phyloP scores from a whole-genome alignment of 2,888 invertebrate species.

The Scelioninae gen. 1 region DNA sequence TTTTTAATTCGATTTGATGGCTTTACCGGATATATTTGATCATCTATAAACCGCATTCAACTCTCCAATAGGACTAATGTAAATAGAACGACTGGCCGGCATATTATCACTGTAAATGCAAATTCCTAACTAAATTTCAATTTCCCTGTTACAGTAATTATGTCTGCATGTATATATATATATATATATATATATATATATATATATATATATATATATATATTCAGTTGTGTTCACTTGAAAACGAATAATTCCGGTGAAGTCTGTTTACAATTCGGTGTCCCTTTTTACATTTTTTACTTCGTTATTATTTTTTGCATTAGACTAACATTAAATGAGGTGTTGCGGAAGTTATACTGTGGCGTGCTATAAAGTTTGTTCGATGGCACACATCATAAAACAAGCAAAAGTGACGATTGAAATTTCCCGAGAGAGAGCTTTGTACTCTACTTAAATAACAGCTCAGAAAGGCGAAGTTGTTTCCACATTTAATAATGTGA shows the following conservation, averaged over 20 bases:
- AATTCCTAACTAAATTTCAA: no score
- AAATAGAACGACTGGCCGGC: slow-evolving; percentile 47
- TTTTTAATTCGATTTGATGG: slow-evolving; percentile 38
- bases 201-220: slow-evolving; percentile 13
- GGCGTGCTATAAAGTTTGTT: slow-evolving; percentile 46
- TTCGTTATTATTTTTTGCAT: slow-evolving; percentile 6
- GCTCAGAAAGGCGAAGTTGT: slow-evolving; percentile 40
- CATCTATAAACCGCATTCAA: slow-evolving; percentile 48
- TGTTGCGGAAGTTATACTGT: slow-evolving; percentile 44
- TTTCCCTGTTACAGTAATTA: no score
- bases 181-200: no score
- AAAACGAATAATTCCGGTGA: slow-evolving; percentile 28
- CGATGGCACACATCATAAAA: slow-evolving; percentile 54
- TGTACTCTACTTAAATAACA: slow-evolving; percentile 57
- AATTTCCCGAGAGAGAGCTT: slow-evolving; percentile 63
- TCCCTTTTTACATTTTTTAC: not conserved
- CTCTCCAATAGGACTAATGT: slow-evolving; percentile 59
- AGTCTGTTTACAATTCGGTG: not conserved
- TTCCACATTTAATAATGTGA: slow-evolving; percentile 55
- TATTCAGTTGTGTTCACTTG: slow-evolving; percentile 4
- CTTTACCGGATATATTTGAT: slow-evolving; percentile 49
- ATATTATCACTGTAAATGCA: no score
- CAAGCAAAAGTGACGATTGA: slow-evolving; percentile 63
- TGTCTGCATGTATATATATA: no score
- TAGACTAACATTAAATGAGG: slow-evolving; percentile 25